A percentile compares a stretch with the other conserved stretches of the same genome.
These are phyloP conservation scores for Phataginus tetradactyla DNA, from an alignment of 2,797 vertebrate species.

Conservation along the genomic window DNA sequence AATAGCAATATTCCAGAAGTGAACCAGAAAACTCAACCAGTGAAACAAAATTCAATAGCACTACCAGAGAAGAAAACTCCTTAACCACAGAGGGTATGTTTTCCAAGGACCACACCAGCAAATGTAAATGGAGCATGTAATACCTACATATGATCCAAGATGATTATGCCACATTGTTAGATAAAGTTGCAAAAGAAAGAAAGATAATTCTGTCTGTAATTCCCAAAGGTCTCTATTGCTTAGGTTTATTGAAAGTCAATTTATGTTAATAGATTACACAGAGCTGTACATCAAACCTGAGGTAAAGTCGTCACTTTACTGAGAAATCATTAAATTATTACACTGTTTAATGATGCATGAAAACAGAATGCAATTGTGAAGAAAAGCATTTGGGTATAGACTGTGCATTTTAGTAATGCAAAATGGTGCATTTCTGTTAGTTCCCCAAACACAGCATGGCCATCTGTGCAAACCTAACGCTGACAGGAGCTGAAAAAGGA, in stretches of 20 bases:
- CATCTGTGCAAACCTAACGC: conserved; percentile 62
- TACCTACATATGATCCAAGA: conserved; percentile 6
- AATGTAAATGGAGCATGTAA: conserved; percentile 46
- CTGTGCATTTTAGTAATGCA: conserved; percentile 13
- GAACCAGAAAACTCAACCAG: conserved; percentile 72
- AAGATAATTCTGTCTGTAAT: conserved; percentile 39
- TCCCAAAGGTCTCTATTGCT: conserved; percentile 18
- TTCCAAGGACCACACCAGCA: conserved; percentile 63
- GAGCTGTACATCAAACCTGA: conserved; percentile 65
- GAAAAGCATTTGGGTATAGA: background rate
- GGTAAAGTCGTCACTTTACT: conserved; percentile 68
- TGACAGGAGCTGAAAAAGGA: conserved; percentile 57
- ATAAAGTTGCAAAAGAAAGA: background rate
- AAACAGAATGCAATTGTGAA: conserved; percentile 62
- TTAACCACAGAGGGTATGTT: conserved; percentile 63
- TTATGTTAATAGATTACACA: conserved; percentile 69
- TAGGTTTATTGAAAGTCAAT: conserved; percentile 75
- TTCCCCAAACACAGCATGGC: conserved; percentile 27
- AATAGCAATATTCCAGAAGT: conserved; percentile 73
- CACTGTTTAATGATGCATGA: conserved; percentile 70
- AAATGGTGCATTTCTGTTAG: conserved; percentile 50
- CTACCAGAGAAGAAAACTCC: conserved; percentile 68
- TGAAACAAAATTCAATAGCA: conserved; percentile 80
- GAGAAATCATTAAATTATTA: conserved; percentile 77
- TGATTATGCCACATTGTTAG: background rate